These are phyloP conservation scores for Pachypanchax playfairii DNA, from an alignment of 2,113 vertebrate species.

Conservation along the genomic window DNA sequence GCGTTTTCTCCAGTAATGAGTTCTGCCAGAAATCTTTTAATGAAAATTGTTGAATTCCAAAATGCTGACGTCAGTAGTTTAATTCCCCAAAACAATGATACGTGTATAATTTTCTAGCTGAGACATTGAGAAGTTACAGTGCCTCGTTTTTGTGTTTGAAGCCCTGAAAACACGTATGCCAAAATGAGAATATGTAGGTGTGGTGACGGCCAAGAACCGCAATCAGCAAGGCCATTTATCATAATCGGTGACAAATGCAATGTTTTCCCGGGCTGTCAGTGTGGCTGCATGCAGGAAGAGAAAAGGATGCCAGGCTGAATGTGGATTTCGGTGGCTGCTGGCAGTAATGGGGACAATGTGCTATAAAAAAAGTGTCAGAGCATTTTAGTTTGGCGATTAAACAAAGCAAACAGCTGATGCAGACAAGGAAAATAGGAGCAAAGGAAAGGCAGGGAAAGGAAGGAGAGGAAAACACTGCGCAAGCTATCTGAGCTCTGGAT, in stretches of 20 bases:
- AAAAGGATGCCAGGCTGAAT: conserved; percentile 44
- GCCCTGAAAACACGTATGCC: conserved; percentile 41
- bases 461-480: not conserved
- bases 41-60: not conserved
- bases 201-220: conserved; percentile 53
- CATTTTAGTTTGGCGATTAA: conserved; percentile 61
- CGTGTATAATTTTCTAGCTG: not conserved
- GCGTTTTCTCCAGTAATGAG: no score
- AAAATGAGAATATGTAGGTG: conserved; percentile 53
- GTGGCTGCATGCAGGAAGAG: conserved; percentile 36
- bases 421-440: conserved; percentile 36
- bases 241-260: conserved; percentile 55
- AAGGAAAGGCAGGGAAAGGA: conserved; percentile 17
- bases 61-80: not conserved
- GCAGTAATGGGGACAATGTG: conserved; percentile 38
- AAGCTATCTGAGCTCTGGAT: not conserved
- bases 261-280: conserved; percentile 53
- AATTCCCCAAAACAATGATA: not conserved
- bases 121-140: conserved; percentile 21
- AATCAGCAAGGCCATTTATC: conserved; percentile 74
- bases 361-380: conserved; percentile 59
- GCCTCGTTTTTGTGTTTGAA: conserved; percentile 19
- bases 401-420: conserved; percentile 57
- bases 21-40: not conserved
- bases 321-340: conserved; percentile 54